phyloP scores from a whole-genome alignment of 2,797 vertebrate species.

The Pseudocheirus occidentalis region DNA sequence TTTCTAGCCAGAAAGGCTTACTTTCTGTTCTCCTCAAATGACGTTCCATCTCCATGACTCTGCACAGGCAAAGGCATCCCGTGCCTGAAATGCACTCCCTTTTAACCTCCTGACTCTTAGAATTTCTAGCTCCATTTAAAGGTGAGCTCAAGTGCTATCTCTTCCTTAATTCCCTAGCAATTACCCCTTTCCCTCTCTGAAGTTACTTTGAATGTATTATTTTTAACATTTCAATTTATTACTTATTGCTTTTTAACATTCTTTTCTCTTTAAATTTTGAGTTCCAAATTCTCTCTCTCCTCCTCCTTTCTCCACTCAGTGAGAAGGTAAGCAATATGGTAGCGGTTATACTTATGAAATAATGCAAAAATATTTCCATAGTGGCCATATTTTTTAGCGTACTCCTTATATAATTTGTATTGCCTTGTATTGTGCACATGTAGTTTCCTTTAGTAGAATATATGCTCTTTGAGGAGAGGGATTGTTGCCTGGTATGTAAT shows the following conservation, averaged over 20 bases:
- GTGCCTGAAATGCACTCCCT: not conserved
- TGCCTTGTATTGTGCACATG: not conserved
- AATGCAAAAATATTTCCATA: not conserved
- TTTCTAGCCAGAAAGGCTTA: not conserved
- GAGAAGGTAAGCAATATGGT: not conserved
- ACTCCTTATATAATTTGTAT: not conserved
- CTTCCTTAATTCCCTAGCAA: not conserved
- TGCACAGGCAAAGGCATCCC: not conserved
- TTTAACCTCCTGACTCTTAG: not conserved
- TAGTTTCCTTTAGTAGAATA: not conserved
- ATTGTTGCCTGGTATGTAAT: not conserved
- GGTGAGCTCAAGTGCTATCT: not conserved
- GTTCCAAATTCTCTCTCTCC: not conserved
- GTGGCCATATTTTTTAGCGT: not conserved
- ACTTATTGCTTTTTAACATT: not conserved
- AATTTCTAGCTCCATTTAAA: not conserved
- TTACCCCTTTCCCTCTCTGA: not conserved
- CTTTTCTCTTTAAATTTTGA: not conserved
- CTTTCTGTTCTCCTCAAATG: not conserved
- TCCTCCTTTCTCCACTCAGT: not conserved
- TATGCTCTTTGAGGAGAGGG: not conserved
- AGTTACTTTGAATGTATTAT: not conserved
- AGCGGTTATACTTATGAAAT: not conserved
- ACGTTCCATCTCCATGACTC: not conserved
- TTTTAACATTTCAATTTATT: not conserved